These are phyloP conservation scores for Echeneis naucrates DNA, from an alignment of 2,797 vertebrate genomes.

Conservation along the genomic window DNA sequence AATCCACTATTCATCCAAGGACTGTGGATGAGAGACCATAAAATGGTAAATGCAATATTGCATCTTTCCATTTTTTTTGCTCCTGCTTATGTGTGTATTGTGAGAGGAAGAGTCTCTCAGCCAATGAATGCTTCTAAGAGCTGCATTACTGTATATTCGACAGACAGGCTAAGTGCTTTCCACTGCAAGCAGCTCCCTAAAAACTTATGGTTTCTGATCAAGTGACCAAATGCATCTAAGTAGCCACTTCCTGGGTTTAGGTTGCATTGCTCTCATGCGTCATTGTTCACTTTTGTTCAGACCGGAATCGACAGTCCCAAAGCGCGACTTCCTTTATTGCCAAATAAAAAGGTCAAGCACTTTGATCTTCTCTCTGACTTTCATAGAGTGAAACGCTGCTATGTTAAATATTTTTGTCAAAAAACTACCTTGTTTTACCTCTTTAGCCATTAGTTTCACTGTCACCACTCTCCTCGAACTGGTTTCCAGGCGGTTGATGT, in stretches of 20 bases:
- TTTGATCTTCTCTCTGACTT: neutral
- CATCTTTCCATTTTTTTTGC: constrained; percentile 14
- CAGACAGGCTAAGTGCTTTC: constrained; percentile 65
- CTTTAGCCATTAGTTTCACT: too few relatives aligned
- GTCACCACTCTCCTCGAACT: too few relatives aligned
- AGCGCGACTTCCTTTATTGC: constrained; percentile 7
- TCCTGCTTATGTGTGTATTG: constrained; percentile 21
- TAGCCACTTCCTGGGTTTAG: constrained; percentile 32
- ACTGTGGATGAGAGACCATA: constrained; percentile 34
- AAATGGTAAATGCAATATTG: constrained; percentile 57
- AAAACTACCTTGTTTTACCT: neutral
- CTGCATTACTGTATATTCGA: constrained; percentile 61
- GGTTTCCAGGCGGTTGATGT: too few relatives aligned
- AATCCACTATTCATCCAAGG: constrained; percentile 56
- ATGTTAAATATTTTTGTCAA: neutral
- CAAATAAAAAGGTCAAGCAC: constrained; percentile 9
- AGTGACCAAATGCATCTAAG: constrained; percentile 21
- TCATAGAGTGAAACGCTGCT: neutral
- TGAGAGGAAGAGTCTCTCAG: constrained; percentile 18
- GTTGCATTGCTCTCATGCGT: constrained; percentile 14
- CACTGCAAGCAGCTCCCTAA: constrained; percentile 26
- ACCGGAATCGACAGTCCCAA: constrained; percentile 9
- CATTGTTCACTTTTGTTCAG: constrained; percentile 8
- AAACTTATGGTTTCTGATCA: constrained; percentile 41
- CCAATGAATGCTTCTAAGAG: constrained; percentile 41